A percentile compares a stretch with the other conserved stretches of the same genome.
These are phyloP conservation scores for Idaea aversata DNA, from an alignment of 2,888 invertebrate genomes.

Conservation along the genomic window DNA sequence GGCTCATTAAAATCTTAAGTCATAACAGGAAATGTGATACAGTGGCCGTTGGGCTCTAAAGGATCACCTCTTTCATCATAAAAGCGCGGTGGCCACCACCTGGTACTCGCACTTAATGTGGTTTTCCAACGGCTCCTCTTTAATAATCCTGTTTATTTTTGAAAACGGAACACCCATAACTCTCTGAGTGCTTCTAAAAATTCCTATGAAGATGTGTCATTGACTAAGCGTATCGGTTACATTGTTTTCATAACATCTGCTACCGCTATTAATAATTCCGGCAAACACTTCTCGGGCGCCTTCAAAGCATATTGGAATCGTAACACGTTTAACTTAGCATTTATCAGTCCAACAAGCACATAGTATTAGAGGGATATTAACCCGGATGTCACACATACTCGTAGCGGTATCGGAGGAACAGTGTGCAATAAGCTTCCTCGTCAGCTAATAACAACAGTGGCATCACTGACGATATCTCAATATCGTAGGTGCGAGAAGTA, in stretches of 20 bases:
- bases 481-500: conserved; percentile 77
- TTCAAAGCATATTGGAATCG: conserved; percentile 20
- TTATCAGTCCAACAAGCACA: conserved; percentile 22
- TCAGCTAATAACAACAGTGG: conserved; percentile 75
- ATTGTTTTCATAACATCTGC: conserved; percentile 30
- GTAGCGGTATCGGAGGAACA: conserved; percentile 38
- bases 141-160: conserved; percentile 77
- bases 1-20: conserved; percentile 74
- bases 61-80: conserved; percentile 73
- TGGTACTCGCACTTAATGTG: conserved; percentile 74
- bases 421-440: conserved; percentile 73
- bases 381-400: conserved; percentile 20
- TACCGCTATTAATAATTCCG: conserved; percentile 29
- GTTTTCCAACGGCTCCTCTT: conserved; percentile 69
- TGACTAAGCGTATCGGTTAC: conserved; percentile 35
- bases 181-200: conserved; percentile 39
- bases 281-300: conserved; percentile 15
- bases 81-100: conserved; percentile 71
- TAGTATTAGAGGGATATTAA: conserved; percentile 28
- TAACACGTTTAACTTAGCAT: conserved; percentile 19
- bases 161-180: conserved; percentile 68
- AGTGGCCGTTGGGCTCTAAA: conserved; percentile 58
- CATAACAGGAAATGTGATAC: conserved; percentile 79
- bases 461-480: conserved; percentile 76
- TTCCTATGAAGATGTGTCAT: conserved; percentile 57